Base-by-base conservation (phyloP, 1,140 invertebrate genomes). In the Acromyrmex charruanus region DNA sequence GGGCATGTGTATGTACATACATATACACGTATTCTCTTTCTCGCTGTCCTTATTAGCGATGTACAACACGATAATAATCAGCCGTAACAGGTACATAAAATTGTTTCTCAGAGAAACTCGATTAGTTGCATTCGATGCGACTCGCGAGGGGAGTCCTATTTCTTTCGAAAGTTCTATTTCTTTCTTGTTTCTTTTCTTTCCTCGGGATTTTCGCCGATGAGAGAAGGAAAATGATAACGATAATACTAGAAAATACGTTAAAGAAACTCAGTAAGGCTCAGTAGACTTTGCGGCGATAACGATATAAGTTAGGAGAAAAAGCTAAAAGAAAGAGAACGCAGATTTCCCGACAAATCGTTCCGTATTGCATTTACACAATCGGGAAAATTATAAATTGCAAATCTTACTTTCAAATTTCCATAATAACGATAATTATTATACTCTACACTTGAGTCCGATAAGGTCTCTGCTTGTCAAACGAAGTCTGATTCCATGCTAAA, bases 11-110 rank as follows among this genome's bases (percentile, higher is more conserved):
- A 85, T 68, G 61, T 68, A 66, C 65, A 61, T 80, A 86, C 49
- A 79, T 89, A 18, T 66, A 74, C 77, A 88, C 58, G 59, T 86
- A 86, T 88, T 80, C 55, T 74, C 55, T 79, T 55, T 74, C 44
- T 79, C 49, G 63, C 79, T 59, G 85, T 28, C 53, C 65, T 77
- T 44, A 44, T 44, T 80, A 74, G 77, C 59, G 74, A 87, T 77
- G 66, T 75, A 63, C 53, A 77, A 63, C 79, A 63, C 44, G 80
- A 82, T 82, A 74, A 85, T 87, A 68, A 88, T 90, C 86, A 88
- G 77, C 88, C 86, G 82, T 82, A 82, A 85, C 89, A 90, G 89
- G 89, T 90, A 90, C 86, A 79, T 84, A 90, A 89, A 90, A 90
- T 61, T 89, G 72, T 39, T 74, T 87, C 31, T 66, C 75, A 68